Conservation (phyloP, 2,797 vertebrate species). For the Esox lucius region DNA sequence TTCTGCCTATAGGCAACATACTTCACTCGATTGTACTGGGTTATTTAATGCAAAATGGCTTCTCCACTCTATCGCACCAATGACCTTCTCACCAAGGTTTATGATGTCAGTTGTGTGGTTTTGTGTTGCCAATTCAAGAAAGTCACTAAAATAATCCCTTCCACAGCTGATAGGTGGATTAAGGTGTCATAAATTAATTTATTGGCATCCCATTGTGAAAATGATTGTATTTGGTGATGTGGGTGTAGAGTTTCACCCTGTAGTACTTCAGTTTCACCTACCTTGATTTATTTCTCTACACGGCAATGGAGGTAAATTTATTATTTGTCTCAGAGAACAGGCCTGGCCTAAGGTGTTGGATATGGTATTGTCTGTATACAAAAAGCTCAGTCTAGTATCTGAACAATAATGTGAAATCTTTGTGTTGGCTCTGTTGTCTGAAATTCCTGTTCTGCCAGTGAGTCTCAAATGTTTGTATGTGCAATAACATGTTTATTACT, state of each 20-base stretch:
- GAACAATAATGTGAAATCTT: not conserved
- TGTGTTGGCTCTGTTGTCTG: conserved; percentile 31
- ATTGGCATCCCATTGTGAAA: not conserved
- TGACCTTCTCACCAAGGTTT: conserved; percentile 9
- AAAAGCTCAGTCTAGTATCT: not conserved
- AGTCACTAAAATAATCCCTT: not conserved
- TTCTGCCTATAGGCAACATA: conserved; percentile 40
- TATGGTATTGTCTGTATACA: not conserved
- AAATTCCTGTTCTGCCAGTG: not conserved
- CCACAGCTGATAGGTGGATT: not conserved
- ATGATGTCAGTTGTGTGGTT: not conserved
- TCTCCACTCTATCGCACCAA: conserved; percentile 4
- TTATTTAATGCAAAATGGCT: not conserved
- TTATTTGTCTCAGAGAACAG: conserved; percentile 1
- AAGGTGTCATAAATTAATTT: not conserved
- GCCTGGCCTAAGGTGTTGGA: not conserved
- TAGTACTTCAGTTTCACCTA: not conserved
- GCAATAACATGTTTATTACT: conserved; percentile 25
- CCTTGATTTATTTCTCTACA: not conserved
- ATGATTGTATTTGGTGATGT: not conserved
- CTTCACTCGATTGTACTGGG: not conserved
- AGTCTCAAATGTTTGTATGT: not conserved
- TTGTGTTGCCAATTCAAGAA: not conserved
- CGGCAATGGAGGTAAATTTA: not conserved
- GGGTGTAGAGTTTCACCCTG: not conserved